These are phyloP conservation scores for Emydocephalus ijimae DNA, from an alignment of 2,113 vertebrate species.

Conservation along the genomic window DNA sequence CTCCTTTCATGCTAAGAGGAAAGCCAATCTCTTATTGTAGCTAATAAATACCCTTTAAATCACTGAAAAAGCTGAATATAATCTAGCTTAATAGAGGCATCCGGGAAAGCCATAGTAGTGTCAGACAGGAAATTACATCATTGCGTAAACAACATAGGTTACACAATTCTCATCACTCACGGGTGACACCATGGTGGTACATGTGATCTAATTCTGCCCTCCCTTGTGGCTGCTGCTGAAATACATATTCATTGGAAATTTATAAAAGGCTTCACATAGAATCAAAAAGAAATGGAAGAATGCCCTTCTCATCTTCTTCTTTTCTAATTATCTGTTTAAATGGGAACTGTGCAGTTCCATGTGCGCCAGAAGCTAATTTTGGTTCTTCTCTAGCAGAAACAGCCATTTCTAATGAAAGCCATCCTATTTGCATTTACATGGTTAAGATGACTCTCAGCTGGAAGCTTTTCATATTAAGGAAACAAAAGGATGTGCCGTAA, in stretches of 20 bases:
- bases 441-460: conserved; percentile 28
- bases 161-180: background rate
- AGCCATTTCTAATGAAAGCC: conserved; percentile 35
- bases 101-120: background rate
- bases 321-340: conserved; percentile 44
- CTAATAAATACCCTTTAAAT: background rate
- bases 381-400: conserved; percentile 10
- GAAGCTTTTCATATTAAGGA: background rate
- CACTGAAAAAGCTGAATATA: background rate
- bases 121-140: background rate
- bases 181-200: background rate
- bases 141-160: background rate
- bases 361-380: conserved; percentile 35
- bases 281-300: conserved; percentile 16
- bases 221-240: background rate
- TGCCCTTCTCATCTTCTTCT: conserved; percentile 37
- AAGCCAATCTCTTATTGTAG: background rate
- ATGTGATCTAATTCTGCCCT: background rate
- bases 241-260: conserved; percentile 33
- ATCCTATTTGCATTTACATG: conserved; percentile 23
- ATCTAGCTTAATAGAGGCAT: background rate
- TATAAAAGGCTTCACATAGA: conserved; percentile 45
- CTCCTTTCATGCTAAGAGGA: background rate
- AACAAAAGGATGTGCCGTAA: accelerated
- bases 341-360: background rate